Conservation (phyloP, 2,113 vertebrate species). For the Taurulus bubalis region DNA sequence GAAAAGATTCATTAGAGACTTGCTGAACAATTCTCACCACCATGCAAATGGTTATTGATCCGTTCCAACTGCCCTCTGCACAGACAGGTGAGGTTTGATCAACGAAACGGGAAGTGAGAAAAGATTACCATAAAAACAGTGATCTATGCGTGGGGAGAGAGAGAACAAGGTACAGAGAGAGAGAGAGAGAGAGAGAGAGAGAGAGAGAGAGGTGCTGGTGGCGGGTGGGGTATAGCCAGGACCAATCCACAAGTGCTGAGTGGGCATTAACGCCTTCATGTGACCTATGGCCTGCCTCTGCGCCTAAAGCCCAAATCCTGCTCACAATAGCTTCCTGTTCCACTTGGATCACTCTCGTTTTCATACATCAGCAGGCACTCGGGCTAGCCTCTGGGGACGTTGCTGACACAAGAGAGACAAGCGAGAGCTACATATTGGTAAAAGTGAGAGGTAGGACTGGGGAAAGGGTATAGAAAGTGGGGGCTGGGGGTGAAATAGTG, state of each 20-base stretch:
- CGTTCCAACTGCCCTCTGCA: slow-evolving; percentile 50
- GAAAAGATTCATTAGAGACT: slow-evolving; percentile 85
- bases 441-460: slow-evolving; percentile 36
- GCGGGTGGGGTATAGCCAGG: slow-evolving; percentile 49
- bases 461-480: slow-evolving; percentile 39
- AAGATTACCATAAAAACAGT: slow-evolving; percentile 38
- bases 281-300: slow-evolving; percentile 85
- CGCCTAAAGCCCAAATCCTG: slow-evolving; percentile 87
- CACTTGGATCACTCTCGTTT: slow-evolving; percentile 84
- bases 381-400: slow-evolving; percentile 70
- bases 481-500: slow-evolving; percentile 12
- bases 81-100: slow-evolving; percentile 75
- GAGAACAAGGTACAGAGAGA: slow-evolving; percentile 31
- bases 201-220: background rate
- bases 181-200: slow-evolving; percentile 1
- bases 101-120: slow-evolving; percentile 29
- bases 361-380: slow-evolving; percentile 81
- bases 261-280: slow-evolving; percentile 85
- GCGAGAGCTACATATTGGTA: slow-evolving; percentile 45
- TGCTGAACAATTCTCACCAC: slow-evolving; percentile 79
- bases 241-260: slow-evolving; percentile 84
- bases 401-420: slow-evolving; percentile 74
- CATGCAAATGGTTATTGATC: slow-evolving; percentile 80
- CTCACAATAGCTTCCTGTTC: slow-evolving; percentile 89
- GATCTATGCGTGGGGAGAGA: slow-evolving; percentile 10